Conservation (phyloP, 30 jellyfish, hydroid and myxozoan species). For the Rhopilema esculentum region DNA sequence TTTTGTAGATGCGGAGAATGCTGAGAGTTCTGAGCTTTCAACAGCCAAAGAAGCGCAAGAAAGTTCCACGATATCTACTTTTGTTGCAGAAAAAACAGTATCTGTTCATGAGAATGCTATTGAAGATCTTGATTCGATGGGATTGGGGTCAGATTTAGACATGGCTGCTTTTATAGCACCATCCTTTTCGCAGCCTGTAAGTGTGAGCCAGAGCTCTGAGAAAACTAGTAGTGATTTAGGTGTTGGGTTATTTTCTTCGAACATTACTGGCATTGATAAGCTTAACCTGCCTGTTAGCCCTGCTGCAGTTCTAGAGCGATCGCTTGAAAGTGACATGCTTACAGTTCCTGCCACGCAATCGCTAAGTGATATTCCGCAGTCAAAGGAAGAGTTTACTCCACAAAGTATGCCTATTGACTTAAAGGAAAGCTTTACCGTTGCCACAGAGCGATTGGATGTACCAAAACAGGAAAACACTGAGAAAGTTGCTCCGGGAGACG, state of each 20-base stretch:
- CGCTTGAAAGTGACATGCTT: background rate
- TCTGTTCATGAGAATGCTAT: background rate
- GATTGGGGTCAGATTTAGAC: background rate
- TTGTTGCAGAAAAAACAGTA: background rate
- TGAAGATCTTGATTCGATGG: background rate
- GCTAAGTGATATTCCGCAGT: background rate
- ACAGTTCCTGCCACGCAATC: slow-evolving; percentile 30
- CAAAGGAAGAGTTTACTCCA: background rate
- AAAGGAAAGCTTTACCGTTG: slow-evolving; percentile 10
- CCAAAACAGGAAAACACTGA: slow-evolving; percentile 12
- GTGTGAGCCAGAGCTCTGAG: slow-evolving; percentile 37
- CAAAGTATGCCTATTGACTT: background rate
- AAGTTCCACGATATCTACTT: background rate
- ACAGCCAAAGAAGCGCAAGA: background rate
- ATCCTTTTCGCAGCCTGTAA: slow-evolving; percentile 62
- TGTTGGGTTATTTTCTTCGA: background rate
- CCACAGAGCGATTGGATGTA: slow-evolving; percentile 3
- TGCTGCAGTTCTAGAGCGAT: slow-evolving; percentile 43
- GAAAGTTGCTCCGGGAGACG: background rate
- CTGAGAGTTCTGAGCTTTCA: background rate
- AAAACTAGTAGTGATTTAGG: slow-evolving; percentile 24
- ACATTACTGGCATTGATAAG: background rate
- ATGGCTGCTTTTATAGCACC: slow-evolving; percentile 12
- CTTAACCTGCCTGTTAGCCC: slow-evolving; percentile 22
- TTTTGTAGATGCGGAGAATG: no score